Evolutionary conservation across 2,888 invertebrate species (phyloP).

Genomic region (Tetheella fluctuosa): DNA sequence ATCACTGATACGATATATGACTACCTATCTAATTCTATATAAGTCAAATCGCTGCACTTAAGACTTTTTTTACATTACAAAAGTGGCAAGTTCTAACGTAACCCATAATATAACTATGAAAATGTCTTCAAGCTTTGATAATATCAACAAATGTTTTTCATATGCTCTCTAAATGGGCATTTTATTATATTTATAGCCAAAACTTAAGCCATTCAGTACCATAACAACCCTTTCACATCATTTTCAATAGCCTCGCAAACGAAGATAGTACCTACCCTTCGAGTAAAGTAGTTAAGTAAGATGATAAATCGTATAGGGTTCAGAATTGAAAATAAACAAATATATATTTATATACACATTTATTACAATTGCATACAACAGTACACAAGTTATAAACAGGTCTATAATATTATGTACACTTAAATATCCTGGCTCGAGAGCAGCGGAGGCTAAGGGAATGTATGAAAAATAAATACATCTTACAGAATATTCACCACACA

Average conservation of each 20-base stretch:
- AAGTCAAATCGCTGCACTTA: neutral
- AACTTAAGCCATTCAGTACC: constrained; percentile 23
- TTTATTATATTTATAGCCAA: constrained; percentile 26
- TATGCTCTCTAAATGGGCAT: neutral
- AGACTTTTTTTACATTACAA: neutral
- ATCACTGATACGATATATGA: too few relatives aligned
- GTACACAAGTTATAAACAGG: constrained; percentile 75
- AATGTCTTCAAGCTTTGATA: constrained; percentile 25
- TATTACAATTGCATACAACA: constrained; percentile 78
- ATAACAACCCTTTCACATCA: constrained; percentile 15
- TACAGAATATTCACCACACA: constrained; percentile 26
- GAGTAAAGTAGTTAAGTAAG: constrained; percentile 23
- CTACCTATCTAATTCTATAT: neutral
- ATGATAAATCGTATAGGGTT: constrained; percentile 28
- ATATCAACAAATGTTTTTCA: neutral
- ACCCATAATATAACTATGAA: too few relatives aligned
- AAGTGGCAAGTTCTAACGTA: neutral
- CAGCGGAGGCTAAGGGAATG: constrained; percentile 66
- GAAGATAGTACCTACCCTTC: too few relatives aligned
- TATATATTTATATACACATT: constrained; percentile 73
- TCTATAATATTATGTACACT: constrained; percentile 64
- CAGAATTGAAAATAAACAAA: constrained; percentile 27
- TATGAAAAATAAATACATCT: constrained; percentile 50
- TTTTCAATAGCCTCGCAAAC: constrained; percentile 12
- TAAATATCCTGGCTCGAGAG: constrained; percentile 53